Conservation (phyloP, 2,888 invertebrate genomes). For the Julus scandinavius region DNA sequence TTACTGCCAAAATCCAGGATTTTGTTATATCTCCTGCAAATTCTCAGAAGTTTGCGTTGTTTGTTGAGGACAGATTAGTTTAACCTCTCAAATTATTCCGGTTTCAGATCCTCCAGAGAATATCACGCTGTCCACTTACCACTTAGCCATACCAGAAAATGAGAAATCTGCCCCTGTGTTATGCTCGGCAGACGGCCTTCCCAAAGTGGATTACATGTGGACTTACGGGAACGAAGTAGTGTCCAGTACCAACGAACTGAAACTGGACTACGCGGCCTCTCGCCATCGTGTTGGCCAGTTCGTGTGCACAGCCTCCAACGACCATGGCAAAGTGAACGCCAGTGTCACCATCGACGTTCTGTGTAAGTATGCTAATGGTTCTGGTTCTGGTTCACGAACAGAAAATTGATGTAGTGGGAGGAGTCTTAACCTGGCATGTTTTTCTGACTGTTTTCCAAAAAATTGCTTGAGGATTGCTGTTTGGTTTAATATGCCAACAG, state of each 20-base stretch:
- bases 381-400: background rate
- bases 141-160: slow-evolving; percentile 64
- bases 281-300: slow-evolving; percentile 81
- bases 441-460: too few relatives aligned
- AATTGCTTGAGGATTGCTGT: too few relatives aligned
- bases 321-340: slow-evolving; percentile 79
- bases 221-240: slow-evolving; percentile 64
- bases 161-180: slow-evolving; percentile 59
- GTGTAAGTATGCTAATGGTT: slow-evolving; percentile 74
- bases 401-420: background rate
- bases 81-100: background rate
- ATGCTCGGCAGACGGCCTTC: slow-evolving; percentile 62
- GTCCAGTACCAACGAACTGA: slow-evolving; percentile 61
- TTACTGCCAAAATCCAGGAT: too few relatives aligned
- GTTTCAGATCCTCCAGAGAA: slow-evolving; percentile 83
- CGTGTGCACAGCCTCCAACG: slow-evolving; percentile 74
- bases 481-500: too few relatives aligned
- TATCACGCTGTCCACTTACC: slow-evolving; percentile 74
- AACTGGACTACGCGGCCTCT: slow-evolving; percentile 74
- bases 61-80: background rate
- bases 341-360: slow-evolving; percentile 80
- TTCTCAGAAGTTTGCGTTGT: background rate
- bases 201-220: slow-evolving; percentile 78
- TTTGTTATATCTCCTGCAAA: background rate
- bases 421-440: too few relatives aligned